phyloP scores from a whole-genome alignment of 1,140 invertebrate species.

The Drosophila eugracilis region DNA sequence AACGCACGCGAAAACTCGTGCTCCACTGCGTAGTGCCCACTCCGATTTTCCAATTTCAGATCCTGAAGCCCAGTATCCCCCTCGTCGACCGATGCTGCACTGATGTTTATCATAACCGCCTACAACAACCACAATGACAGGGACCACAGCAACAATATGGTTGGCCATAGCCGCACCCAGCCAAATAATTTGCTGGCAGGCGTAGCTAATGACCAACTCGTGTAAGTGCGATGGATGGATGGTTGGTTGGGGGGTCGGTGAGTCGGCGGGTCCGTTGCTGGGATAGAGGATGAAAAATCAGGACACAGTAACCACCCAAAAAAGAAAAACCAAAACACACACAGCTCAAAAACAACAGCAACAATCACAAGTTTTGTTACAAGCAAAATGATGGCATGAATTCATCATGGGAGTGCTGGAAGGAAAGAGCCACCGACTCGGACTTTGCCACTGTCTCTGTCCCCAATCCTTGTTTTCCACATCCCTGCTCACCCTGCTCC shows the following conservation, averaged over 20 bases:
- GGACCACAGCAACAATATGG: slow-evolving; percentile 66
- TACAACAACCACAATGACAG: slow-evolving; percentile 57
- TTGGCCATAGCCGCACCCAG: slow-evolving; percentile 54
- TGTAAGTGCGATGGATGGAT: slow-evolving; percentile 70
- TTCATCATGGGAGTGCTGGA: slow-evolving; percentile 68
- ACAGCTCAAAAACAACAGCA: slow-evolving; percentile 47
- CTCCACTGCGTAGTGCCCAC: slow-evolving; percentile 20
- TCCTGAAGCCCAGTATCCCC: background rate
- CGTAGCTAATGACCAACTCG: slow-evolving; percentile 78
- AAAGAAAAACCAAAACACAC: slow-evolving; percentile 11
- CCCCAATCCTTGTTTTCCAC: slow-evolving; percentile 17
- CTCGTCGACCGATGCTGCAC: slow-evolving; percentile 41
- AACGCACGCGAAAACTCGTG: slow-evolving; percentile 65
- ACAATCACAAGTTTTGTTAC: slow-evolving; percentile 76
- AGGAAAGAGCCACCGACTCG: background rate
- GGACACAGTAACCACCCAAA: slow-evolving; percentile 50
- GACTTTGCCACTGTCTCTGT: slow-evolving; percentile 2
- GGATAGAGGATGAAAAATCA: slow-evolving; percentile 60
- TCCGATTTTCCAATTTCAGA: slow-evolving; percentile 2
- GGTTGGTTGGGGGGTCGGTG: slow-evolving; percentile 39
- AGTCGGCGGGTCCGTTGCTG: slow-evolving; percentile 33
- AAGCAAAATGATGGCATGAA: slow-evolving; percentile 79
- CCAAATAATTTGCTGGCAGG: slow-evolving; percentile 77
- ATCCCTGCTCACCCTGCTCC: background rate
- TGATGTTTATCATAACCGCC: slow-evolving; percentile 77